Base-by-base conservation (phyloP, 2,113 vertebrate species). In the Hydrolagus affinis region DNA sequence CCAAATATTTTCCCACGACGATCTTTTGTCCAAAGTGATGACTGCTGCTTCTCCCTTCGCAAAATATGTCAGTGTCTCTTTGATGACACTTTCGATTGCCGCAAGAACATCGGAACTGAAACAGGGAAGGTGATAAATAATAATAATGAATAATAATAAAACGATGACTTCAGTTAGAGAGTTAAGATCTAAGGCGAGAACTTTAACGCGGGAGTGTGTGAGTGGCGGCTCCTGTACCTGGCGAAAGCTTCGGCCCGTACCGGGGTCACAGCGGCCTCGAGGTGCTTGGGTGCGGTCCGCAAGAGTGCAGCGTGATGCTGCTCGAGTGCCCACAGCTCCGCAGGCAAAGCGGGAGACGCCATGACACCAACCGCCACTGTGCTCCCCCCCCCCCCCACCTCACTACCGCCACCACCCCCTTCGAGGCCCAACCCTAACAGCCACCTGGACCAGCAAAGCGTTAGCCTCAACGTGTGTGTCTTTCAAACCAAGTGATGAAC, bases 1-100 rank as follows among this genome's bases (percentile, higher is more conserved):
- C 96, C 93, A 93, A 86, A 96, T 90, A 64, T 97, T 98, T 86
- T 88, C 91, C 96, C 96, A 97, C 57, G 90, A 93, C 59, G 91
- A 89, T 92, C 95, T 94, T 87, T 94, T 94, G 85, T 93, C 91
- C 85, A 96, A 0, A 0, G 70, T 89, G 85, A 98, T 93, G 72
- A 90, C 90, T 85, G 96, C 96, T 60, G 95, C 94, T 87, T 96
- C 92, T 0, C 92, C 91, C 88, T 90, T 92, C 44, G 95, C 94
- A 89, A 98, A 87, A 87, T 93, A 93, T 85, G 88, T 87, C 86
- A 95, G 0, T 21, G 94, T 73, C 73, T 91, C 92, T 56, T 94
- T 88, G 87, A 97, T 92, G 83, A 96, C 87, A 23, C 92, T 93
- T 93, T 98, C 97, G 89, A 98, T 97, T 44, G 91, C 91, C 30